These are phyloP conservation scores for Dryocosmus kuriphilus DNA, from an alignment of 2,888 invertebrate species.

Conservation along the genomic window DNA sequence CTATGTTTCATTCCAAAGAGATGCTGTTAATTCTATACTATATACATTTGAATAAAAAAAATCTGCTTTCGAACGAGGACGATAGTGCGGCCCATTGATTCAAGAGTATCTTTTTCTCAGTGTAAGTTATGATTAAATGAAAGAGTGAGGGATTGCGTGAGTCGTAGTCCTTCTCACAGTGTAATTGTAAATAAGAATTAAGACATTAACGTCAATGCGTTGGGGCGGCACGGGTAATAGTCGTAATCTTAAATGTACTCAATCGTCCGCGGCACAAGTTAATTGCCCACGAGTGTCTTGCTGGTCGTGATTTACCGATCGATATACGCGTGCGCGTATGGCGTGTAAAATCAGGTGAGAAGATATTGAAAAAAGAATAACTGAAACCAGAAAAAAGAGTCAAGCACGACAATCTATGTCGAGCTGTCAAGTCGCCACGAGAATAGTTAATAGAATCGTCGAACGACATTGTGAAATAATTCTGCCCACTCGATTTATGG, in stretches of 20 bases:
- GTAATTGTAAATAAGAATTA: slow-evolving; percentile 10
- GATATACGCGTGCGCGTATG: slow-evolving; percentile 45
- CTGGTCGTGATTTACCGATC: slow-evolving; percentile 70
- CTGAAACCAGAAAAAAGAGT: slow-evolving; percentile 24
- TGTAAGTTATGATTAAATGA: no score
- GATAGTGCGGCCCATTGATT: no score
- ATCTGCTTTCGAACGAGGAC: no score
- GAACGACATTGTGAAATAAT: slow-evolving; percentile 57
- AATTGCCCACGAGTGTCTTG: slow-evolving; percentile 65
- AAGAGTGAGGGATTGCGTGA: no score
- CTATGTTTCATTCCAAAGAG: no score
- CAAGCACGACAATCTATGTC: slow-evolving; percentile 51
- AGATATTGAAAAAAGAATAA: slow-evolving; percentile 56
- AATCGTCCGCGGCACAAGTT: slow-evolving; percentile 64
- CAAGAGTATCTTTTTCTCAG: no score
- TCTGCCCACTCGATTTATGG: slow-evolving; percentile 59
- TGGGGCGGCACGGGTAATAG: slow-evolving; percentile 55
- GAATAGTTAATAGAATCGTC: slow-evolving; percentile 54
- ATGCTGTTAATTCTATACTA: no score
- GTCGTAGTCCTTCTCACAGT: background rate
- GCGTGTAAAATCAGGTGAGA: slow-evolving; percentile 54
- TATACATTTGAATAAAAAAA: no score
- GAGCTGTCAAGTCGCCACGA: slow-evolving; percentile 50
- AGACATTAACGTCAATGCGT: slow-evolving; percentile 36
- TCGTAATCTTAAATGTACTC: slow-evolving; percentile 62